phyloP scores from a whole-genome alignment of 2,113 vertebrate species.

The Phyllostomus hastatus region DNA sequence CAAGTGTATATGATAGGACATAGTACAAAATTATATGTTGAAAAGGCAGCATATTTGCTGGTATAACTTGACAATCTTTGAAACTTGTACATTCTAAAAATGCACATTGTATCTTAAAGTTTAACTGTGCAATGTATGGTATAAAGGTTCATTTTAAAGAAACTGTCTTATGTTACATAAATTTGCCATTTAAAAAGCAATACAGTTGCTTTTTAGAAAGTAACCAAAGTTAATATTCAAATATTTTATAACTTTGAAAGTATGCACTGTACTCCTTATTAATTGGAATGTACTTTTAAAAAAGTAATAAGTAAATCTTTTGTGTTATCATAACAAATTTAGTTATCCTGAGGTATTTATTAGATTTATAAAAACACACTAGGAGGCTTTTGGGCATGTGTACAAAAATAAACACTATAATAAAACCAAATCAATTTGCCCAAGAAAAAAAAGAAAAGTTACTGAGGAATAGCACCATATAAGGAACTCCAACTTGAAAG shows the following conservation, averaged over 20 bases:
- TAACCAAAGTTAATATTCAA: background rate
- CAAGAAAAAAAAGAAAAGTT: constrained; percentile 16
- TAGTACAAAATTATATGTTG: background rate
- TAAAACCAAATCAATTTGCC: constrained; percentile 31
- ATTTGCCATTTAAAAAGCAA: background rate
- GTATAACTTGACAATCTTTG: background rate
- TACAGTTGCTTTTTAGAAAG: background rate
- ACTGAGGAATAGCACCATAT: constrained; percentile 27
- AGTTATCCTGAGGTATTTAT: constrained; percentile 47
- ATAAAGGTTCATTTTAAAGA: background rate
- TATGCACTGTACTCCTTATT: background rate
- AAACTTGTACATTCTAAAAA: background rate
- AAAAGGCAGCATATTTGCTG: background rate
- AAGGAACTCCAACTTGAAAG: constrained; percentile 40
- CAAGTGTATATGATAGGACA: background rate
- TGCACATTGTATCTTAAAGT: background rate
- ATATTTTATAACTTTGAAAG: constrained; percentile 27
- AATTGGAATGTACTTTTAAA: background rate
- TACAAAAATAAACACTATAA: constrained; percentile 47
- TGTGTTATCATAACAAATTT: constrained; percentile 47
- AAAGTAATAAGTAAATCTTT: background rate
- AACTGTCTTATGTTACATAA: background rate
- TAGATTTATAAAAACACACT: constrained; percentile 31
- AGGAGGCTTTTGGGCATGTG: constrained; percentile 31
- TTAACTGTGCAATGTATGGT: background rate